Base-by-base conservation (phyloP, 2,797 vertebrate genomes). In the Alcedo quadribrachys region DNA sequence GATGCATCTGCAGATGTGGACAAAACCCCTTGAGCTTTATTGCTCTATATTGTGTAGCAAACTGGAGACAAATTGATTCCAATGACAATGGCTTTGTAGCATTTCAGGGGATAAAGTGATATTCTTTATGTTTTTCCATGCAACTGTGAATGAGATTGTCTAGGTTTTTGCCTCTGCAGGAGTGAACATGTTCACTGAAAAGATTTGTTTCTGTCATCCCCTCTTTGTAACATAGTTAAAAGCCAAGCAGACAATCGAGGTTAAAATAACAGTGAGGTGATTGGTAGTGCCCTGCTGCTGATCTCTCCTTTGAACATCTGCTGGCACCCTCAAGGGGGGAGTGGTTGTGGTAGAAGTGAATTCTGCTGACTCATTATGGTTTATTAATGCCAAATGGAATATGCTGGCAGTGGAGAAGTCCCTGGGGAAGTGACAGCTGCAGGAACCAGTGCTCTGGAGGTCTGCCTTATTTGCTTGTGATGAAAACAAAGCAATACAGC, bases 321-420 rank as follows among this genome's bases (percentile, higher is more conserved):
- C 84, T 84, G 65, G 40, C 51, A 51, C 50, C 61, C 88, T 68
- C 2, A 1, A 37, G 33, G 73, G 78, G 40, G 12, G 5, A 25
- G 11, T 82, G 46, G 57, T 58, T 85, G 62, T n/a, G 61, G 46
- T 62, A 65, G 50, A 30, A 84, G 15, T 65, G 75, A 80, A 90
- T 95, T 92, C 68, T 94, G 90, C 91, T 91, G 94, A 94, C 65
- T 94, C 81, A 88, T 84, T 74, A 65, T 75, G 54, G 71, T 90
- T 95, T 96, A 87, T 93, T 95, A 92, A 80, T 54, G 77, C 88
- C 35, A 87, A 80, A 92, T 86, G 87, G 91, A 81, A 70, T 88
- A 61, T 90, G 90, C 48, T 58, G 84, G 55, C n/a, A 33, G 62
- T 30, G 24, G 51, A 78, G 62, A 21, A 57, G 35, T 81, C 93